A percentile compares a stretch with the other conserved stretches of the same genome.
Conservation (phyloP, 1,140 invertebrate species). For the Globodera rostochiensis region DNA sequence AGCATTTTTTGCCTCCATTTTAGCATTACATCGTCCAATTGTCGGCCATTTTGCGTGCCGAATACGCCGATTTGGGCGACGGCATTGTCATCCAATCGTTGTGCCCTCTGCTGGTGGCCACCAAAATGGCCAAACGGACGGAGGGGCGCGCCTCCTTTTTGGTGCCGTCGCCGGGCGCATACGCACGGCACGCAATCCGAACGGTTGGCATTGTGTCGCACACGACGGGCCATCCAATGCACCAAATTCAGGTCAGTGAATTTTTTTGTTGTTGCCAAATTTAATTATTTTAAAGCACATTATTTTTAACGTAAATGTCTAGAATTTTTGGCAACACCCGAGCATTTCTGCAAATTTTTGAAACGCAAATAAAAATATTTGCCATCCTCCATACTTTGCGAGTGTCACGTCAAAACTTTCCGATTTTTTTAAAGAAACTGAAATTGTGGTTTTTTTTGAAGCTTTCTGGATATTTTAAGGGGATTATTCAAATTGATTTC, state of each 20-base stretch:
- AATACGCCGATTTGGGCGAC: slow-evolving; percentile 25
- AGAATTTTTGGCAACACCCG: too few relatives aligned
- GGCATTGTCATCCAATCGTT: slow-evolving; percentile 44
- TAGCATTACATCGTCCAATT: not conserved
- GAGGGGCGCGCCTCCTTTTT: not conserved
- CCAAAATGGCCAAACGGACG: slow-evolving; percentile 44
- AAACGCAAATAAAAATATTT: too few relatives aligned
- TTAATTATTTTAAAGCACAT: too few relatives aligned
- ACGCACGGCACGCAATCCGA: slow-evolving; percentile 10
- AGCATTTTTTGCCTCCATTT: not conserved
- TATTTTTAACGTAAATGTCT: too few relatives aligned
- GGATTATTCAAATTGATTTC: too few relatives aligned
- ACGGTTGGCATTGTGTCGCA: slow-evolving; percentile 21
- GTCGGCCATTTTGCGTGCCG: slow-evolving; percentile 30
- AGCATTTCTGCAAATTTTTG: too few relatives aligned
- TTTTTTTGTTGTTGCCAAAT: too few relatives aligned
- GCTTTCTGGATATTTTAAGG: too few relatives aligned
- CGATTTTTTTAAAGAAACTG: too few relatives aligned
- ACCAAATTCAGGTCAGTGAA: slow-evolving; percentile 17
- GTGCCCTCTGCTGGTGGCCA: slow-evolving; percentile 49
- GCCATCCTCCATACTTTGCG: too few relatives aligned
- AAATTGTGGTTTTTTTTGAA: too few relatives aligned
- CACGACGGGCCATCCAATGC: slow-evolving; percentile 21
- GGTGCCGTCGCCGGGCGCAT: not conserved
- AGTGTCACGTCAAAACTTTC: too few relatives aligned